Conservation (phyloP, 2,888 invertebrate genomes). For the Diarsia mendica region DNA sequence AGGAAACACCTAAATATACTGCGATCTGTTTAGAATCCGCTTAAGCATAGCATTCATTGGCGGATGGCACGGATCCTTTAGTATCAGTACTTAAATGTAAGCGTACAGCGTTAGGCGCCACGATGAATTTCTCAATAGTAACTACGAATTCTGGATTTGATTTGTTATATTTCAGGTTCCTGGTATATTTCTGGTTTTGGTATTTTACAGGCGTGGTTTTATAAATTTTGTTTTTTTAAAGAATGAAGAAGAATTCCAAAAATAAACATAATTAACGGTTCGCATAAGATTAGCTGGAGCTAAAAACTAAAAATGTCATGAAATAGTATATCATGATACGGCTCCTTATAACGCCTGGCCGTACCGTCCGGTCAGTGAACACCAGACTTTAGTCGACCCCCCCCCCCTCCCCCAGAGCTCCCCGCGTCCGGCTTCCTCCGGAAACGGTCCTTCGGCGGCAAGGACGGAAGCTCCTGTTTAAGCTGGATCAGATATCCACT, state of each 20-base stretch:
- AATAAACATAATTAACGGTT: background rate
- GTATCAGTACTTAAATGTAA: background rate
- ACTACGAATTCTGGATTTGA: background rate
- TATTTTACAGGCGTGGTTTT: no score
- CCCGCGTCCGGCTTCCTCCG: slow-evolving; percentile 76
- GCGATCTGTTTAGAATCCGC: slow-evolving; percentile 75
- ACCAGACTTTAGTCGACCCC: slow-evolving; percentile 35
- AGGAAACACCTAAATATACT: slow-evolving; percentile 65
- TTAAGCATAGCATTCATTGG: slow-evolving; percentile 48
- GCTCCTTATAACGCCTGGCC: background rate
- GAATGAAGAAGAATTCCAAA: background rate
- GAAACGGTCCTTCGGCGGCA: slow-evolving; percentile 78
- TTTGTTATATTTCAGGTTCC: no score
- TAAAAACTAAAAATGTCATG: background rate
- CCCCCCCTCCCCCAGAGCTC: slow-evolving; percentile 38
- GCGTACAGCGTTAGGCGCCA: no score
- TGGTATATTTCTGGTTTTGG: no score
- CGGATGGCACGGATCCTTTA: background rate
- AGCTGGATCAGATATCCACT: slow-evolving; percentile 74
- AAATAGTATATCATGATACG: background rate
- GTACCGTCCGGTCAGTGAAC: slow-evolving; percentile 17
- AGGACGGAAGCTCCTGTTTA: slow-evolving; percentile 78
- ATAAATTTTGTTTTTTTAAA: no score
- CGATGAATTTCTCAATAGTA: background rate
- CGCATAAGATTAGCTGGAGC: background rate